phyloP scores from a whole-genome alignment of 1,140 invertebrate genomes.

The Calliphora vicina region DNA sequence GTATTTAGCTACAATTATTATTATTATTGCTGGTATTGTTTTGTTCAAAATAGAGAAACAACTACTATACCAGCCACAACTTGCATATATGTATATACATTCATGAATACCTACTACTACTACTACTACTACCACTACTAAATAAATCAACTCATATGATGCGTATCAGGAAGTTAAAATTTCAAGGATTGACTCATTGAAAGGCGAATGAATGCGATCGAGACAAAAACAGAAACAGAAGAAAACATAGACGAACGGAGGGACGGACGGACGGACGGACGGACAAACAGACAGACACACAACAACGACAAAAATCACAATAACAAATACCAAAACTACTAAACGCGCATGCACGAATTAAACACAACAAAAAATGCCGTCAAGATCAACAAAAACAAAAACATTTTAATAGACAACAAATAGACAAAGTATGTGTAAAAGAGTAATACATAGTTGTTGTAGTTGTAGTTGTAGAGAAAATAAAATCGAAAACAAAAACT shows the following conservation, averaged over 20 bases:
- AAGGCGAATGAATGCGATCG: slow-evolving; percentile 49
- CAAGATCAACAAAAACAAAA: slow-evolving; percentile 27
- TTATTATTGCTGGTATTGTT: neutral
- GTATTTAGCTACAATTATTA: slow-evolving; percentile 18
- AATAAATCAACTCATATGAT: slow-evolving; percentile 42
- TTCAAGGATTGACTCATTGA: slow-evolving; percentile 64
- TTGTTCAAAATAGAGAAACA: slow-evolving; percentile 20
- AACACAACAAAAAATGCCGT: slow-evolving; percentile 14
- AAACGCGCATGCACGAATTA: slow-evolving; percentile 37
- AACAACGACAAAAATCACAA: slow-evolving; percentile 29
- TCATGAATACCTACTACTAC: too few relatives aligned
- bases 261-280: slow-evolving; percentile 36
- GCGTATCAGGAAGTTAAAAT: slow-evolving; percentile 63
- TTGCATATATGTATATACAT: too few relatives aligned
- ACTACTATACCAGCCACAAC: slow-evolving; percentile 34
- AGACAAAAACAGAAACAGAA: slow-evolving; percentile 36
- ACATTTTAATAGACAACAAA: neutral
- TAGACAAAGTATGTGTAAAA: too few relatives aligned
- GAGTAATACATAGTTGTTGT: neutral
- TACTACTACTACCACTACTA: too few relatives aligned
- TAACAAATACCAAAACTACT: neutral
- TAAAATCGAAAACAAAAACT: neutral
- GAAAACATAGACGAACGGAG: neutral
- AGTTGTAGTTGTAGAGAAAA: neutral
- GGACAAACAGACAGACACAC: slow-evolving; percentile 37